These are phyloP conservation scores for Leptinotarsa texana DNA, from an alignment of 1,140 invertebrate species.

Conservation along the genomic window DNA sequence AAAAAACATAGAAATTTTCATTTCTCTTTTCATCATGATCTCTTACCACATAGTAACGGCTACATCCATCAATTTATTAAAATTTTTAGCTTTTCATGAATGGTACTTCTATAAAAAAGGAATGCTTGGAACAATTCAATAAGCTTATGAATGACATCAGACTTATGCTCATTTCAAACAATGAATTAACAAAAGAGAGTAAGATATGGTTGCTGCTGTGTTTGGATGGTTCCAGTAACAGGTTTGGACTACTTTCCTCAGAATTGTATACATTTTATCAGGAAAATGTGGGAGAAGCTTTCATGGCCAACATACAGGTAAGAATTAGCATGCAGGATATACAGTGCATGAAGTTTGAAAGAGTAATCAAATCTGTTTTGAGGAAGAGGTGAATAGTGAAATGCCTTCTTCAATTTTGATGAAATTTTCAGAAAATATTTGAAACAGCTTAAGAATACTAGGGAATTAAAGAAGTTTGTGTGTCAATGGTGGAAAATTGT, in stretches of 20 bases:
- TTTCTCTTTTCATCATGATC: no score
- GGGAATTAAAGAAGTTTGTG: no score
- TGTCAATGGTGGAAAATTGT: no score
- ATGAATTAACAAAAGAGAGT: slow-evolving; percentile 35
- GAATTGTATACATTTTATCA: slow-evolving; percentile 49
- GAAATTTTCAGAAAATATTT: no score
- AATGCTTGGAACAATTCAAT: slow-evolving; percentile 39
- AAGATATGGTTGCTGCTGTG: slow-evolving; percentile 48
- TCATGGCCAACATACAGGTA: slow-evolving; percentile 47
- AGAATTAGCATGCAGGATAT: neutral
- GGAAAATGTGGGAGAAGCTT: slow-evolving; percentile 44
- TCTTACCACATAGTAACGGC: no score
- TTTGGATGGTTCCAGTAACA: slow-evolving; percentile 42
- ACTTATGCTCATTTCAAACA: slow-evolving; percentile 34
- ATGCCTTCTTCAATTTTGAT: no score
- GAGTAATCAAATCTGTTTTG: no score
- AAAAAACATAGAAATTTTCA: no score
- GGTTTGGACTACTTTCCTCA: slow-evolving; percentile 41
- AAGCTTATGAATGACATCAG: slow-evolving; percentile 43
- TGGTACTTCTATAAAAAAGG: slow-evolving; percentile 41
- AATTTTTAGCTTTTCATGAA: slow-evolving; percentile 47
- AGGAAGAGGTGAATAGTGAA: no score
- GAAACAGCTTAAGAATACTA: no score
- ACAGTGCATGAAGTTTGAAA: no score
- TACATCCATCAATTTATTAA: no score